Evolutionary conservation across 2,797 vertebrate genomes (phyloP).

Genomic region (Acanthiza pusilla): DNA sequence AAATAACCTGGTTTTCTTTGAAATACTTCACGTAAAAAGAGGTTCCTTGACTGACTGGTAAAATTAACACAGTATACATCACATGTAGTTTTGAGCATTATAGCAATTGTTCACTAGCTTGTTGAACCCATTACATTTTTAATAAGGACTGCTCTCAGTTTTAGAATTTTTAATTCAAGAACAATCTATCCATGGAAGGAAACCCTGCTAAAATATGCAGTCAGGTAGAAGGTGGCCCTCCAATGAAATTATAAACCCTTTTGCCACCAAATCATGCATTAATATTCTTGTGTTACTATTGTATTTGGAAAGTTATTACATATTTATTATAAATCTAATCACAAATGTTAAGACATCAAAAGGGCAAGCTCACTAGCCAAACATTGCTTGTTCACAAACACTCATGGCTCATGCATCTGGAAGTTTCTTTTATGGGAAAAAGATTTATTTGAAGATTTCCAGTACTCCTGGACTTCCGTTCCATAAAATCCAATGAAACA

Average conservation of each 20-base stretch:
- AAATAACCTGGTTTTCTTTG: conserved; percentile 2
- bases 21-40: not conserved
- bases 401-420: not conserved
- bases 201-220: not conserved
- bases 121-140: not conserved
- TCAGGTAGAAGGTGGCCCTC: not conserved
- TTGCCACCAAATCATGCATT: not conserved
- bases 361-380: not conserved
- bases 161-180: not conserved
- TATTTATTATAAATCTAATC: not conserved
- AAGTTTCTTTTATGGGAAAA: not conserved
- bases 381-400: not conserved
- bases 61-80: not conserved
- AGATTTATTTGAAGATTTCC: conserved; percentile 9
- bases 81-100: not conserved
- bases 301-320: not conserved
- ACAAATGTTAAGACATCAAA: not conserved
- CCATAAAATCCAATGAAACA: not conserved
- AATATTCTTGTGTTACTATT: not conserved
- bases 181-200: not conserved
- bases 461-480: not conserved
- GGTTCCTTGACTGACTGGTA: not conserved
- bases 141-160: not conserved
- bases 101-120: not conserved
- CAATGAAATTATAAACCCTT: not conserved